These are phyloP conservation scores for Pantelozetes paolii DNA, from an alignment of 2,888 invertebrate genomes.

Conservation along the genomic window DNA sequence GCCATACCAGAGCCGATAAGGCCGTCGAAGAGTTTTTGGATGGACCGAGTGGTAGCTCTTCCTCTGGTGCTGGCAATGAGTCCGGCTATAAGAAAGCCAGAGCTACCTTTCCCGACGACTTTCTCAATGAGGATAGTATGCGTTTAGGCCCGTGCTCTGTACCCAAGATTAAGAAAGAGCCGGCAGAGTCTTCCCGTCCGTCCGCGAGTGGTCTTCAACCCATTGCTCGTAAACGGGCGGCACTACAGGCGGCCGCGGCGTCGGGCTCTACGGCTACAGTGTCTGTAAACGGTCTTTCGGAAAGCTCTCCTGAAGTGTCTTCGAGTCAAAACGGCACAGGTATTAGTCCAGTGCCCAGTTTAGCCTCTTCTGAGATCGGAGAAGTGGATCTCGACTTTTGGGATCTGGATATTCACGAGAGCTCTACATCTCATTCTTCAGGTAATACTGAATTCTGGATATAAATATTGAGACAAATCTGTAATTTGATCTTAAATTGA, in stretches of 20 bases:
- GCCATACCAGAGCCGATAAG: conserved; percentile 47
- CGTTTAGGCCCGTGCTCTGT: conserved; percentile 37
- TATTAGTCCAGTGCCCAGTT: conserved; percentile 51
- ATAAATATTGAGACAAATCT: no score
- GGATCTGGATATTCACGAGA: conserved; percentile 64
- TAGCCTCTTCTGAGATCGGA: conserved; percentile 70
- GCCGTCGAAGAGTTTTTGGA: conserved; percentile 44
- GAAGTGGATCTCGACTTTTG: conserved; percentile 70
- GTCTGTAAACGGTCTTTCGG: conserved; percentile 19
- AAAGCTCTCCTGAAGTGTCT: conserved; percentile 47
- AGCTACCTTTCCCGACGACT: conserved; percentile 41
- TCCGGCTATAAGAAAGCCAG: conserved; percentile 38
- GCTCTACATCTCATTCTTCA: conserved; percentile 44
- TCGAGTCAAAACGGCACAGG: conserved; percentile 47
- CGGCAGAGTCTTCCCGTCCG: conserved; percentile 37
- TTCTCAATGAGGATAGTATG: conserved; percentile 34
- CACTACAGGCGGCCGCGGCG: conserved; percentile 39
- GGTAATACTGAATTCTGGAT: conserved; percentile 33
- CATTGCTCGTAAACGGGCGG: conserved; percentile 42
- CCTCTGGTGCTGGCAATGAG: background rate
- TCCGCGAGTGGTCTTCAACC: conserved; percentile 36
- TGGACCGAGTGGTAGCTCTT: conserved; percentile 26
- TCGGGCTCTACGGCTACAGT: background rate
- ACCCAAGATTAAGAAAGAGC: conserved; percentile 35
- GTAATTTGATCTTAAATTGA: no score